Evolutionary conservation across 2,888 invertebrate species (phyloP).

Genomic region (Drosophila histrio): DNA sequence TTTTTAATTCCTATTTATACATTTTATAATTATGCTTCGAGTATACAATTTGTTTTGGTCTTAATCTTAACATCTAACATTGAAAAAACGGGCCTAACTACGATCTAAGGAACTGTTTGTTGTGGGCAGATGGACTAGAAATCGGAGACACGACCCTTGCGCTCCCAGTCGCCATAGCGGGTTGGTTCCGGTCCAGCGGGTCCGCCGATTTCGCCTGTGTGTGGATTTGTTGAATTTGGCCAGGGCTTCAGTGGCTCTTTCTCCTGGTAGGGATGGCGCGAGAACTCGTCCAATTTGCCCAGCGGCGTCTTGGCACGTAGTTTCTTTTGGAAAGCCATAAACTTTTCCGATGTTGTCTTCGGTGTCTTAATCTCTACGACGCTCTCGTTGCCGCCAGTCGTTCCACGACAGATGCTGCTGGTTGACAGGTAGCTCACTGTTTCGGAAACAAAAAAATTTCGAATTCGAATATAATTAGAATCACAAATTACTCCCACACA

Average conservation of each 20-base stretch:
- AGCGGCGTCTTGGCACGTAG: constrained; percentile 88
- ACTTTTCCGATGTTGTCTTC: constrained; percentile 85
- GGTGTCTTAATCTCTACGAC: constrained; percentile 68
- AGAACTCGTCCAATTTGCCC: constrained; percentile 91
- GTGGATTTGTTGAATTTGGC: constrained; percentile 94
- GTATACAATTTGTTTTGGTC: constrained; percentile 50
- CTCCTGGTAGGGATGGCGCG: constrained; percentile 90
- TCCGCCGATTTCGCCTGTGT: constrained; percentile 97
- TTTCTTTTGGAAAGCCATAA: constrained; percentile 90
- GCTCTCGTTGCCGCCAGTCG: constrained; percentile 40
- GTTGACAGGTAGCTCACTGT: constrained; percentile 68
- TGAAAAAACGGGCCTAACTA: constrained; percentile 53
- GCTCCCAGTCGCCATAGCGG: constrained; percentile 99
- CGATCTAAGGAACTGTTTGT: constrained; percentile 53
- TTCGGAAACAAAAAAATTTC: constrained; percentile 1
- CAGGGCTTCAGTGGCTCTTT: constrained; percentile 92
- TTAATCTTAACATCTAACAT: constrained; percentile 40
- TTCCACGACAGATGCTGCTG: constrained; percentile 48
- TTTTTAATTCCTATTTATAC: constrained; percentile 34
- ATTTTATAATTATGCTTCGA: constrained; percentile 38
- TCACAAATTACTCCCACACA: neutral
- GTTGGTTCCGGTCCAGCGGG: constrained; percentile 99
- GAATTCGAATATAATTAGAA: neutral
- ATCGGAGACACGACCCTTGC: constrained; percentile 98
- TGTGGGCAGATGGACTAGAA: constrained; percentile 87